These are phyloP conservation scores for Globodera ellingtonae DNA, from an alignment of 1,140 invertebrate species.

Conservation along the genomic window DNA sequence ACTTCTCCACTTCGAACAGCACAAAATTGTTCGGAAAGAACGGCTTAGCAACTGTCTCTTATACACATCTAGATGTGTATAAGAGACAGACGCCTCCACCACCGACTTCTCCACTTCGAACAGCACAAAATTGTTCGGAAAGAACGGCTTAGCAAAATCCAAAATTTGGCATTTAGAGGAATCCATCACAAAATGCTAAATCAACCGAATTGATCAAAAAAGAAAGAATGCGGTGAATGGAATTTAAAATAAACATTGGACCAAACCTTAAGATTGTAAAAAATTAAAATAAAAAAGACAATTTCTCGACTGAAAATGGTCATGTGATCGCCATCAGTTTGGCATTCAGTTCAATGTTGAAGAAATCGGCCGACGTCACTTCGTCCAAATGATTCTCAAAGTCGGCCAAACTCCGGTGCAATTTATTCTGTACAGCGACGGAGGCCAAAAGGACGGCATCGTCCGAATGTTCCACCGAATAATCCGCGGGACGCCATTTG, in stretches of 20 bases:
- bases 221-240: not conserved
- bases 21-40: not conserved
- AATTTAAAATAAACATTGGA: not conserved
- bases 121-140: not conserved
- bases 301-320: not conserved
- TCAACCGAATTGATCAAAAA: not conserved
- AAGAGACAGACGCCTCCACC: no score
- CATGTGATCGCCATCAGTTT: slow-evolving; percentile 36
- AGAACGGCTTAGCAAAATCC: not conserved
- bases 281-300: not conserved
- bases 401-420: slow-evolving; percentile 43
- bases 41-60: not conserved
- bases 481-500: slow-evolving; percentile 14
- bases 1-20: slow-evolving; percentile 2
- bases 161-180: not conserved
- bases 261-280: not conserved
- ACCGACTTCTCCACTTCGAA: slow-evolving; percentile 11
- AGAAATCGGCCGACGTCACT: slow-evolving; percentile 31
- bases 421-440: slow-evolving; percentile 41
- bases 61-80: no score
- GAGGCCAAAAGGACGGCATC: slow-evolving; percentile 32
- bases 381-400: slow-evolving; percentile 50
- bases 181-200: not conserved
- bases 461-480: slow-evolving; percentile 34
- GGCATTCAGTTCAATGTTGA: slow-evolving; percentile 39